phyloP scores from a whole-genome alignment of 2,888 invertebrate species.

The Masnerella sp. region DNA sequence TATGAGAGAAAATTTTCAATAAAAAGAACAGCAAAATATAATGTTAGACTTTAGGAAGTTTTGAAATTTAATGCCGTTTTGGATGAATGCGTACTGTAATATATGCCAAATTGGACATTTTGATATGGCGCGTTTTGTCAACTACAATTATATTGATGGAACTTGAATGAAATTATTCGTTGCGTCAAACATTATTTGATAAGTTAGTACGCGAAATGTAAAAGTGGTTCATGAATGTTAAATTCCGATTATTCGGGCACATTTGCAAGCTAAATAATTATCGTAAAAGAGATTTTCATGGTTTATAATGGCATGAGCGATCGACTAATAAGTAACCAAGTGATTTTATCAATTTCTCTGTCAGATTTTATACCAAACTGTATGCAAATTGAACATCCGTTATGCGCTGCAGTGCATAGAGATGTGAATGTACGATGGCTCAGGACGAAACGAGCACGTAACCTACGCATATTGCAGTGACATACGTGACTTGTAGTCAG shows the following conservation, averaged over 20 bases:
- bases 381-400: constrained; percentile 29
- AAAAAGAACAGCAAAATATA: too few species aligned
- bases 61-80: too few species aligned
- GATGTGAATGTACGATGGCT: constrained; percentile 6
- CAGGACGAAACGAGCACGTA: constrained; percentile 16
- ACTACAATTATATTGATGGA: not conserved
- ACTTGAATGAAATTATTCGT: not conserved
- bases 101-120: too few species aligned
- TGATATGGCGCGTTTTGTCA: not conserved
- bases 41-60: too few species aligned
- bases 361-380: constrained; percentile 5
- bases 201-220: not conserved
- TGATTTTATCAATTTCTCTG: constrained; percentile 14
- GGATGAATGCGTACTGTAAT: too few species aligned
- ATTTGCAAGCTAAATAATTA: constrained; percentile 16
- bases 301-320: constrained; percentile 3
- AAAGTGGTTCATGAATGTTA: not conserved
- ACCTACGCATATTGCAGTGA: constrained; percentile 21
- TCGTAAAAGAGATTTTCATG: constrained; percentile 5
- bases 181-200: not conserved
- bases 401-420: not conserved
- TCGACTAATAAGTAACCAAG: constrained; percentile 23
- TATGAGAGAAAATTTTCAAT: too few species aligned
- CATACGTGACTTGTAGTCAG: constrained; percentile 38
- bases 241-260: not conserved